Percentiles rank a stretch among this genome's conserved stretches.
phyloP scores from a whole-genome alignment of 2,888 invertebrate species.

The Coecobrya sp. region DNA sequence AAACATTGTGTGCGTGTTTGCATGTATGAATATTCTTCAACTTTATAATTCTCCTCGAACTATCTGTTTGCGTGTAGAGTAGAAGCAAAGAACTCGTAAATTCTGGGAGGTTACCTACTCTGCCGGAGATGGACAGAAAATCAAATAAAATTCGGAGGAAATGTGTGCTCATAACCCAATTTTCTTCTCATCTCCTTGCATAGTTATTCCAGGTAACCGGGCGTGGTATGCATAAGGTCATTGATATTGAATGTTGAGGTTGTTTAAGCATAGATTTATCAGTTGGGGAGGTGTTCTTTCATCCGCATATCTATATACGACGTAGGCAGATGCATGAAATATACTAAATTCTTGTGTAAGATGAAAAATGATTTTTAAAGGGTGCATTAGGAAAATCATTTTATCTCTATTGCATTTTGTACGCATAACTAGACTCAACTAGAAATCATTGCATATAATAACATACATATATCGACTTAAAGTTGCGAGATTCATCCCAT shows the following conservation, averaged over 20 bases:
- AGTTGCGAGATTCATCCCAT: no score
- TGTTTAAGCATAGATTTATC: not conserved
- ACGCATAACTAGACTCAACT: no score
- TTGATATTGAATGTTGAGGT: not conserved
- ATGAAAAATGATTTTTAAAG: no score
- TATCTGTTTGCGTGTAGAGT: not conserved
- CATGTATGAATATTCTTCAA: not conserved
- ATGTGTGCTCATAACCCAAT: constrained; percentile 7
- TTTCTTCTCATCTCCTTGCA: not conserved
- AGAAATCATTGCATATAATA: no score
- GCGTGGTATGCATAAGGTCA: constrained; percentile 21
- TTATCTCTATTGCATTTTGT: no score
- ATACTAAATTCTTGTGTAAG: no score
- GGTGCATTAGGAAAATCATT: no score
- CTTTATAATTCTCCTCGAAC: not conserved
- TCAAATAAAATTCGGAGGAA: constrained; percentile 2
- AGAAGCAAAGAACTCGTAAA: not conserved
- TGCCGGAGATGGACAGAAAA: constrained; percentile 15
- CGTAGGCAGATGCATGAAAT: no score
- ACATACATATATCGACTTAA: no score
- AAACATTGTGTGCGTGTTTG: not conserved
- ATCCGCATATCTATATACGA: no score
- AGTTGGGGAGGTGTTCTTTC: not conserved
- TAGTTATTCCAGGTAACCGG: not conserved
- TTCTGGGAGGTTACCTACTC: not conserved